Evolutionary conservation across 35 echinoderm and acorn worm species (phyloP).

Genomic region (Lytechinus pictus): DNA sequence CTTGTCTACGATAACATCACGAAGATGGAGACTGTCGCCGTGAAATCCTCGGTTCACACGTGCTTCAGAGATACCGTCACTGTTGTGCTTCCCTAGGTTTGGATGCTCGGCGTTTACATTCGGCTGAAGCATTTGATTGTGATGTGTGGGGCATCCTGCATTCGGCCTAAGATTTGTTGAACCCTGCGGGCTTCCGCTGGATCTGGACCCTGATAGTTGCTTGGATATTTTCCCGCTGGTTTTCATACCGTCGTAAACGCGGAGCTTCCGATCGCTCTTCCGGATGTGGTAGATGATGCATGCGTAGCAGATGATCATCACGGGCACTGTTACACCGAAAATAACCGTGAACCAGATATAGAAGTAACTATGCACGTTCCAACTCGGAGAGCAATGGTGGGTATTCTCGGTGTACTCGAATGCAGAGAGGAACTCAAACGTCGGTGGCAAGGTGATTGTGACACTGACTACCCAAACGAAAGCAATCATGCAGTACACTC

Average conservation of each 20-base stretch:
- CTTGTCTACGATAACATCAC: not conserved
- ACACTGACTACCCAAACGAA: constrained; percentile 38
- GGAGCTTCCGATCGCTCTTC: not conserved
- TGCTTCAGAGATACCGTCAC: not conserved
- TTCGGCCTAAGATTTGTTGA: not conserved
- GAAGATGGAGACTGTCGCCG: not conserved
- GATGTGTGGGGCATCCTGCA: not conserved
- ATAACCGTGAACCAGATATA: constrained; percentile 43
- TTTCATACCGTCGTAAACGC: not conserved
- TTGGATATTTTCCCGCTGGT: not conserved
- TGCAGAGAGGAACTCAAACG: not conserved
- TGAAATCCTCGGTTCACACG: not conserved
- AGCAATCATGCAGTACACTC: constrained; percentile 12
- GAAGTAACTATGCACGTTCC: constrained; percentile 32
- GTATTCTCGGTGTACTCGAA: constrained; percentile 4
- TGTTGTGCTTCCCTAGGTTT: not conserved
- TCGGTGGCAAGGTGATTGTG: constrained; percentile 32
- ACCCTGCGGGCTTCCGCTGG: not conserved
- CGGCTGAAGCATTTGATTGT: not conserved
- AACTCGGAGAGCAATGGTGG: constrained; percentile 28
- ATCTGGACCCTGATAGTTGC: not conserved
- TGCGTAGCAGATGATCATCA: constrained; percentile 35
- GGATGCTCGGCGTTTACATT: not conserved
- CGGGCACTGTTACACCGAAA: constrained; percentile 22
- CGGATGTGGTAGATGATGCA: constrained; percentile 45